phyloP scores from a whole-genome alignment of 2,888 invertebrate species.

The Formica aserva region DNA sequence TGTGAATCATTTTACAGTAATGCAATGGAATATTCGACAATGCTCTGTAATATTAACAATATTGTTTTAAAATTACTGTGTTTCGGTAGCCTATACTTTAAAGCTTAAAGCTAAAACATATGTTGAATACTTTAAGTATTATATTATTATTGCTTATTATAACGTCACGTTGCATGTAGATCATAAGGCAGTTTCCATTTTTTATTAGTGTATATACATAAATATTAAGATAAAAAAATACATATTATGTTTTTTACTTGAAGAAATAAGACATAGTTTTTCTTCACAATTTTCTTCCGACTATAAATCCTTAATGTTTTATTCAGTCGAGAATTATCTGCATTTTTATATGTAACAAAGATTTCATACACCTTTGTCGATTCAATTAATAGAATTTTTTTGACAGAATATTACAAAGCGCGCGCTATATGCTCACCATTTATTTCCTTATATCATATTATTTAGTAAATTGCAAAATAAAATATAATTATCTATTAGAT shows the following conservation, averaged over 20 bases:
- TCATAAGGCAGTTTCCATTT: conserved; percentile 67
- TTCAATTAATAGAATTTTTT: background rate
- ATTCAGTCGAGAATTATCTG: background rate
- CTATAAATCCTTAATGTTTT: background rate
- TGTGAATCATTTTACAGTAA: background rate
- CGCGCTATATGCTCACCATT: background rate
- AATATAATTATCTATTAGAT: too few species aligned
- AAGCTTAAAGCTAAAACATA: conserved; percentile 27
- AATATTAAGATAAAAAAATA: conserved; percentile 73
- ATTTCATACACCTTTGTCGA: background rate
- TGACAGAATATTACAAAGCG: background rate
- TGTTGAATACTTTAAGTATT: conserved; percentile 65
- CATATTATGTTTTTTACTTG: conserved; percentile 77
- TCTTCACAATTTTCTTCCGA: background rate
- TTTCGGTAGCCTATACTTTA: conserved; percentile 51
- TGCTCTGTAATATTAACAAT: background rate
- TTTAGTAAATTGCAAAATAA: background rate
- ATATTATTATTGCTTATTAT: conserved; percentile 62
- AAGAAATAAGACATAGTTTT: background rate
- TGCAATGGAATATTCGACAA: background rate
- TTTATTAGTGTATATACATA: conserved; percentile 73
- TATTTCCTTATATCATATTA: background rate
- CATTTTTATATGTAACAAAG: background rate
- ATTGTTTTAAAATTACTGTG: conserved; percentile 50
- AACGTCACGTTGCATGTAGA: conserved; percentile 60